These are phyloP conservation scores for Poeciliopsis retropinna DNA, from an alignment of 2,113 vertebrate genomes.

Conservation along the genomic window DNA sequence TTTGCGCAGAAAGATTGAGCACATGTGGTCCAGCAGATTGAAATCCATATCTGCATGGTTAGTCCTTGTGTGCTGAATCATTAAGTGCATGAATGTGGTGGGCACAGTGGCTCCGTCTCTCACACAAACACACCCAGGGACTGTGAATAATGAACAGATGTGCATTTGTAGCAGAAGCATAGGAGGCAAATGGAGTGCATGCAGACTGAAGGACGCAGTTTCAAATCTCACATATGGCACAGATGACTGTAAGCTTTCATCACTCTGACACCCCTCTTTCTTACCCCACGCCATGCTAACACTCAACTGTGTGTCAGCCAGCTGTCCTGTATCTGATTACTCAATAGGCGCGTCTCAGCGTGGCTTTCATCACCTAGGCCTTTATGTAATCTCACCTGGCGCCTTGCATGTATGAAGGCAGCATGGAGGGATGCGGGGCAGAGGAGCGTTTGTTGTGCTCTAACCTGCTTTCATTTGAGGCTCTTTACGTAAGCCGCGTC, in stretches of 20 bases:
- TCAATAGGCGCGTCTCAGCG: constrained; percentile 51
- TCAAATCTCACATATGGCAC: constrained; percentile 21
- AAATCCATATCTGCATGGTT: constrained; percentile 54
- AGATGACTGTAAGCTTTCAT: constrained; percentile 15
- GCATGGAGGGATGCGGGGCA: background rate
- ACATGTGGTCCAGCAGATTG: constrained; percentile 19
- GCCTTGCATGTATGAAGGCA: constrained; percentile 15
- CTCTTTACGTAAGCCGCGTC: constrained; percentile 60
- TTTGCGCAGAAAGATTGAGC: background rate
- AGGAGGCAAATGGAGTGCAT: constrained; percentile 20
- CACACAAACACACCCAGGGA: constrained; percentile 8
- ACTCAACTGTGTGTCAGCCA: constrained; percentile 32
- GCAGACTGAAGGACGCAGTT: constrained; percentile 8
- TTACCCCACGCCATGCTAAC: background rate
- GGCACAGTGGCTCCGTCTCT: constrained; percentile 36
- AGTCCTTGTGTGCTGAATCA: constrained; percentile 64
- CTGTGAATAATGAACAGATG: constrained; percentile 68
- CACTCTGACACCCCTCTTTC: constrained; percentile 3
- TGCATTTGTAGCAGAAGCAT: constrained; percentile 51
- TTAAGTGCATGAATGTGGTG: constrained; percentile 55
- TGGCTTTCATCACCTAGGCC: constrained; percentile 61
- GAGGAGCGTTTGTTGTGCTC: constrained; percentile 8
- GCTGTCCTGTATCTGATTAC: constrained; percentile 67
- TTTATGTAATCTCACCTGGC: constrained; percentile 69
- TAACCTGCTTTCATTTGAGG: constrained; percentile 39